Percentiles rank a stretch among this genome's conserved stretches.
phyloP scores from a whole-genome alignment of 37 sponge, comb jelly and placozoan genomes.

The Theonella swinhoei region DNA sequence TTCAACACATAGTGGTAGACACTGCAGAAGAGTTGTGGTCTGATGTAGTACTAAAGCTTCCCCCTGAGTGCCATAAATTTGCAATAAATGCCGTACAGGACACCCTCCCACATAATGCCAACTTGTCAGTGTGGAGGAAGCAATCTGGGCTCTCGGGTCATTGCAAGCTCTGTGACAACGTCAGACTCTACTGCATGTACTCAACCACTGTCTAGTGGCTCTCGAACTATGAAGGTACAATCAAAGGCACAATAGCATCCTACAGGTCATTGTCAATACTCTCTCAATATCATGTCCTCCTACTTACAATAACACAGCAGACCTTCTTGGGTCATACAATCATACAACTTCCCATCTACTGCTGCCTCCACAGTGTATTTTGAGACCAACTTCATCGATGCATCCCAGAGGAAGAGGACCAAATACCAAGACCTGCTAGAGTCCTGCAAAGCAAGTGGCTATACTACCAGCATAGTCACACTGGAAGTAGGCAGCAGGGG shows the following conservation, averaged over 20 bases:
- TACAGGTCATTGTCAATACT: background rate
- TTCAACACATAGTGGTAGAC: background rate
- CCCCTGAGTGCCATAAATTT: background rate
- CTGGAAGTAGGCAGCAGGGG: too few relatives aligned
- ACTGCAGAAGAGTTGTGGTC: background rate
- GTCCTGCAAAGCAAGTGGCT: too few relatives aligned
- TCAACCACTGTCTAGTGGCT: slow-evolving; percentile 20
- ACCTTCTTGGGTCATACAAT: background rate
- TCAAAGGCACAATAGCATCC: slow-evolving; percentile 18
- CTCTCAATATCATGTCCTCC: background rate
- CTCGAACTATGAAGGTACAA: slow-evolving; percentile 29
- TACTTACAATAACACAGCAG: background rate
- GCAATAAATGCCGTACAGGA: slow-evolving; percentile 22
- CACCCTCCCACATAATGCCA: slow-evolving; percentile 48
- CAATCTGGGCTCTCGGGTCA: slow-evolving; percentile 19
- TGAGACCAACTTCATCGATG: too few relatives aligned
- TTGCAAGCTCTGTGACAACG: slow-evolving; percentile 25
- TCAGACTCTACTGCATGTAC: slow-evolving; percentile 11
- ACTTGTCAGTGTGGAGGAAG: slow-evolving; percentile 22
- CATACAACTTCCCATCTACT: background rate
- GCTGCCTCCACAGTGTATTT: background rate
- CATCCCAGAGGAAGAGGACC: too few relatives aligned
- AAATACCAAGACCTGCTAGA: too few relatives aligned
- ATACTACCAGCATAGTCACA: too few relatives aligned
- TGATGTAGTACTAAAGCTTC: background rate